Percentiles rank a stretch among this genome's conserved stretches.
These are phyloP conservation scores for Nephrotoma guestfalica DNA, from an alignment of 2,888 invertebrate genomes.

Conservation along the genomic window DNA sequence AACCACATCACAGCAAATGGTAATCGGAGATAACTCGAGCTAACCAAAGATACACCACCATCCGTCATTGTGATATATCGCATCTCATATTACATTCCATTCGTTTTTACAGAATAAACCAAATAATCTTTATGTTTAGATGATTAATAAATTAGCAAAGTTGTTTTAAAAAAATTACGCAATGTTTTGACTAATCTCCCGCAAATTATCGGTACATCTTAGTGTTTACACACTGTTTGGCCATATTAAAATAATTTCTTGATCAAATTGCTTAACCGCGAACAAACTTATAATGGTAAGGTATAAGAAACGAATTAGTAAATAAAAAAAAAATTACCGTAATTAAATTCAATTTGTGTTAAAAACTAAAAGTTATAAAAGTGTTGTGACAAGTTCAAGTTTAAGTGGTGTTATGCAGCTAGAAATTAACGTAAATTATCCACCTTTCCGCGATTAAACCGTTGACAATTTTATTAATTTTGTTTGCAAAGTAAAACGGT, in stretches of 20 bases:
- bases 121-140: background rate
- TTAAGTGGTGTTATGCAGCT: background rate
- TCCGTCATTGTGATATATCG: background rate
- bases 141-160: background rate
- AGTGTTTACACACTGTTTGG: background rate
- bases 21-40: background rate
- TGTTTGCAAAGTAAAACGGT: no score
- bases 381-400: background rate
- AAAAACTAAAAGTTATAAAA: background rate
- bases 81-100: background rate
- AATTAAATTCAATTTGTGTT: background rate
- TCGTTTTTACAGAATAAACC: background rate
- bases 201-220: no score
- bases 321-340: background rate
- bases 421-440: background rate
- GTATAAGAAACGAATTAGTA: background rate
- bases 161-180: background rate
- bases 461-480: no score
- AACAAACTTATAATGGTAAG: background rate
- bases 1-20: background rate
- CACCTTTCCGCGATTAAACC: background rate
- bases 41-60: background rate
- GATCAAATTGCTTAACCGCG: background rate
- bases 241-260: background rate
- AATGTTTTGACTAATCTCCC: no score